Conservation (phyloP, 2,888 invertebrate species). For the Acanthosoma haemorrhoidale region DNA sequence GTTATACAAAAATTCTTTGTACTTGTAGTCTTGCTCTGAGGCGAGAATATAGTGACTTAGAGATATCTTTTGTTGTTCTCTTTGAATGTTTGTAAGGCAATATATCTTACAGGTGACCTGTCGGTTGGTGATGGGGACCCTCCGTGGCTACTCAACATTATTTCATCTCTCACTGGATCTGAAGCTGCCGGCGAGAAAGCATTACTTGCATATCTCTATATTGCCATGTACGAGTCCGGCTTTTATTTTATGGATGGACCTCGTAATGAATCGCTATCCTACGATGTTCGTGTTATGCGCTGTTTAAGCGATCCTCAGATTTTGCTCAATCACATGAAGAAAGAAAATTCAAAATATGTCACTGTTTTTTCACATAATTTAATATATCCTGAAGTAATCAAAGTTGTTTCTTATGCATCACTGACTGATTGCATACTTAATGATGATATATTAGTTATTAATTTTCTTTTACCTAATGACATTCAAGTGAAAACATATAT, state of each 20-base stretch:
- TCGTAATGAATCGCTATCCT: not conserved
- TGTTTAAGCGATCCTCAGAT: not conserved
- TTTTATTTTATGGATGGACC: conserved; percentile 23
- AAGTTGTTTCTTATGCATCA: not conserved
- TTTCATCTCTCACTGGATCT: conserved; percentile 19
- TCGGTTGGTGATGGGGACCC: conserved; percentile 27
- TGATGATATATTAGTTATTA: not conserved
- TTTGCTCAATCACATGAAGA: not conserved
- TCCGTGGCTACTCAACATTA: conserved; percentile 17
- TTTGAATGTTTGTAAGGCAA: not conserved
- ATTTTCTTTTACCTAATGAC: conserved; percentile 13
- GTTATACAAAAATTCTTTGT: too few relatives aligned
- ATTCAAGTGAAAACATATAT: not conserved
- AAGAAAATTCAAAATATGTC: conserved; percentile 2
- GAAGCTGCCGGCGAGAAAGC: not conserved
- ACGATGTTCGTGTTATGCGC: conserved; percentile 22
- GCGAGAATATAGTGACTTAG: too few relatives aligned
- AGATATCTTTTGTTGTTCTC: not conserved
- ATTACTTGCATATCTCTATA: conserved; percentile 5
- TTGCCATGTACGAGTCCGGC: conserved; percentile 24
- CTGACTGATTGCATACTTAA: not conserved
- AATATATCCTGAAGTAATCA: not conserved
- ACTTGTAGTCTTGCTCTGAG: too few relatives aligned
- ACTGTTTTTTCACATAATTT: conserved; percentile 6
- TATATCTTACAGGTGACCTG: conserved; percentile 23